Evolutionary conservation across 2,888 invertebrate species (phyloP), one percentile per base, ranked within the genome.

Genomic region (Callosobruchus maculatus): DNA sequence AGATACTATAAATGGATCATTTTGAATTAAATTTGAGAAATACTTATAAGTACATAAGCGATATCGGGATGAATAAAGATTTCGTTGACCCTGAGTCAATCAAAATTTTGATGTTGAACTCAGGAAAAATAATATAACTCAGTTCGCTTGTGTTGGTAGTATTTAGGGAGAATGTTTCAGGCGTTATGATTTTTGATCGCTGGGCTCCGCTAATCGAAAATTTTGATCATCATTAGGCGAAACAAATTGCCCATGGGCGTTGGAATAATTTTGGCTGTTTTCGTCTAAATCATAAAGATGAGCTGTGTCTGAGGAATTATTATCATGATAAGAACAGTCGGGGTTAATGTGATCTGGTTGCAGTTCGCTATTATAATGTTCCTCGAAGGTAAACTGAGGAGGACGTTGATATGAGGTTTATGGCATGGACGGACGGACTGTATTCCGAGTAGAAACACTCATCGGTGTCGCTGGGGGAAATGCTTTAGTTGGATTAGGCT

Each of bases 1-100:
- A n/a, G 68, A 67, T 4, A 67, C 68, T 67, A 67, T 67, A 21
- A 67, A 77, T 5, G 72, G 74, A 7, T 26, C 2, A 26, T 26
- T 67, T 9, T 67, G 67, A 20, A 69, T 72, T 66, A 9, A 22
- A 68, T 79, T 73, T 72, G 74, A 30, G 68, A 73, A 77, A 66
- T 22, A 71, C 70, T 76, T 74, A n/a, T n/a, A n/a, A n/a, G n/a
- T n/a, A n/a, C n/a, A 31, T 70, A 66, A 31, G 71, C 77, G 20
- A 78, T 66, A 21, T 77, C 31, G 20, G 75, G 76, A 21, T 78
- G 71, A 18, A 78, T 71, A 31, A 78, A 78, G 75, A 78, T 49
- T 70, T 30, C 20, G 70, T 68, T 0, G 74, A 75, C 0, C 75
- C 78, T 7, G 74, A 31, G 70, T 75, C 78, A 26, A 78, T 76